A percentile compares a stretch with the other conserved stretches of the same genome.
These are phyloP conservation scores for Helobdella robusta DNA, from an alignment of 2,888 invertebrate genomes.

Conservation along the genomic window DNA sequence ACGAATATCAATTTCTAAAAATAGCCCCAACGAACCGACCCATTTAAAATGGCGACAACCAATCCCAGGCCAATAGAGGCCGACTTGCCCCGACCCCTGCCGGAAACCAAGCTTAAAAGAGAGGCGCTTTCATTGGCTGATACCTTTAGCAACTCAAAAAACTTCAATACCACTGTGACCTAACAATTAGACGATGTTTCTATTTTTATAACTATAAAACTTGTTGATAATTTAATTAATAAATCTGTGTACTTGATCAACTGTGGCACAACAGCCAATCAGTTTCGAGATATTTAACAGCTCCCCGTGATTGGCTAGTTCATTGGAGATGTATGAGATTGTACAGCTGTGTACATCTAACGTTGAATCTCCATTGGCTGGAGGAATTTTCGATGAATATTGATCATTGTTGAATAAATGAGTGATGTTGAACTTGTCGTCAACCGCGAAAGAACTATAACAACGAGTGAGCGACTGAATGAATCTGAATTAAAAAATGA, in stretches of 20 bases:
- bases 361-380: background rate
- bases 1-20: background rate
- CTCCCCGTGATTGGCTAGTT: conserved; percentile 7
- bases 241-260: conserved; percentile 5
- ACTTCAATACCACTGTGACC: conserved; percentile 15
- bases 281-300: conserved; percentile 1
- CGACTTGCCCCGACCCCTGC: conserved; percentile 93
- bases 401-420: too few relatives aligned
- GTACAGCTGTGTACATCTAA: background rate
- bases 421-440: background rate
- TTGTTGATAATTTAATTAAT: background rate
- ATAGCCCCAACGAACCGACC: conserved; percentile 36
- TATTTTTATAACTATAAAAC: background rate
- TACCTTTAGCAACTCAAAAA: background rate
- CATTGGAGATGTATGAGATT: background rate
- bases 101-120: conserved; percentile 65
- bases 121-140: background rate
- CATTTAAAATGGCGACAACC: conserved; percentile 55
- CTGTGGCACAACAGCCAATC: conserved; percentile 9
- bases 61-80: conserved; percentile 89
- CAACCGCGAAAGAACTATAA: conserved; percentile 11
- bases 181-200: background rate
- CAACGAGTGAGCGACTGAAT: background rate
- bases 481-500: conserved; percentile 1
- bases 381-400: too few relatives aligned